A percentile compares a stretch with the other conserved stretches of the same genome.
Conservation (phyloP, 2,113 vertebrate species). For the Anhinga anhinga region DNA sequence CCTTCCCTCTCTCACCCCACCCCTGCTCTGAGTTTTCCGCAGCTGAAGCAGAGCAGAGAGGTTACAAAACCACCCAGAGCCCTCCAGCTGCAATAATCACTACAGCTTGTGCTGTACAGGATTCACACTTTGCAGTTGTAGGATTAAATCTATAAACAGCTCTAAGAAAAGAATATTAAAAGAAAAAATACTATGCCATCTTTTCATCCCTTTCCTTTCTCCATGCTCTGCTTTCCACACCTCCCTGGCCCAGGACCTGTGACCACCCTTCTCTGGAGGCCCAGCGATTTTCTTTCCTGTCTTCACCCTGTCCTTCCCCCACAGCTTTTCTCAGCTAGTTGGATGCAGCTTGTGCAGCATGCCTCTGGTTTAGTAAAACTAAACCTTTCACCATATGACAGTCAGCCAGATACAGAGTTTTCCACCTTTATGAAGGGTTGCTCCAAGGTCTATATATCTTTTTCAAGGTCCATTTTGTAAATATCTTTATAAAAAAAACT, state of each 20-base stretch:
- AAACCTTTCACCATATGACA: not conserved
- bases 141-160: constrained; percentile 21
- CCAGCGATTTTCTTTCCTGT: not conserved
- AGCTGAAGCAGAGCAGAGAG: not conserved
- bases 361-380: not conserved
- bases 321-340: not conserved
- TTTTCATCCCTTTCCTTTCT: not conserved
- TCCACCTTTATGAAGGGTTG: not conserved
- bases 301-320: not conserved
- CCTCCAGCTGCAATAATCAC: not conserved
- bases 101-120: not conserved
- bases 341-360: not conserved
- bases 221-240: not conserved
- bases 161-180: constrained; percentile 3
- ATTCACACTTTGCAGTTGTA: not conserved
- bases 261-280: not conserved
- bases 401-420: not conserved
- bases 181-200: not conserved
- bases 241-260: not conserved
- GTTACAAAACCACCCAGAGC: not conserved
- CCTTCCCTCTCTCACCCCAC: not conserved
- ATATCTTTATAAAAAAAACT: not conserved
- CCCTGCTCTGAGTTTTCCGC: not conserved
- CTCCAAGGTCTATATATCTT: not conserved
- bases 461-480: not conserved